phyloP scores from a whole-genome alignment of 2,888 invertebrate species.

The Strigamia crassipes region DNA sequence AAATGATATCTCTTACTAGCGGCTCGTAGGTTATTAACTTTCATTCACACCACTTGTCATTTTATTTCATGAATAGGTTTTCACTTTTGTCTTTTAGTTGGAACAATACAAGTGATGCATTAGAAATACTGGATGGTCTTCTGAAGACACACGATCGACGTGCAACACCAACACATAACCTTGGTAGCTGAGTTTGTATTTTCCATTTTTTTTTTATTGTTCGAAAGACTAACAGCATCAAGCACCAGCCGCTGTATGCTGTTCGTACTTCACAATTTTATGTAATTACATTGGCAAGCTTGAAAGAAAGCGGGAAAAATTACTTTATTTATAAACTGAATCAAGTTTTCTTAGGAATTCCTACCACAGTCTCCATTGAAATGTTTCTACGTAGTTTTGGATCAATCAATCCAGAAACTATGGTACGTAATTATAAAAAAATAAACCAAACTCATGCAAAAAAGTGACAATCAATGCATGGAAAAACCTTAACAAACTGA shows the following conservation, averaged over 20 bases:
- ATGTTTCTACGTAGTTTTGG: conserved; percentile 54
- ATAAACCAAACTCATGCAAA: not conserved
- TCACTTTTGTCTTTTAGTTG: not conserved
- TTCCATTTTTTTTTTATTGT: not conserved
- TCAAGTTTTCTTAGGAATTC: conserved; percentile 51
- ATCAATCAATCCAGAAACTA: conserved; percentile 54
- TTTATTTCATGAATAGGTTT: not conserved
- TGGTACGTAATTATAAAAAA: conserved; percentile 51
- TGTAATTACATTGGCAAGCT: not conserved
- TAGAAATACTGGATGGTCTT: conserved; percentile 1
- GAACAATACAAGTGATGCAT: conserved; percentile 8
- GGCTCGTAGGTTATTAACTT: not conserved
- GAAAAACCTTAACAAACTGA: too few species aligned
- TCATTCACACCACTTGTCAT: not conserved
- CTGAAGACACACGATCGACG: conserved; percentile 2
- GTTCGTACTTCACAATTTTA: not conserved
- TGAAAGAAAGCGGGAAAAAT: not conserved
- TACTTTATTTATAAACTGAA: not conserved
- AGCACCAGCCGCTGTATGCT: too few species aligned
- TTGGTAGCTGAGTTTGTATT: not conserved
- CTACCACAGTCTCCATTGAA: conserved; percentile 53
- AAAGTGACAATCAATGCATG: too few species aligned
- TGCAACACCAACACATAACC: conserved; percentile 9
- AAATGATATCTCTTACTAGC: not conserved
- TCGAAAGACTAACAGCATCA: not conserved